Evolutionary conservation across 2,113 vertebrate species (phyloP).

Genomic region (Atlantisia rogersi): DNA sequence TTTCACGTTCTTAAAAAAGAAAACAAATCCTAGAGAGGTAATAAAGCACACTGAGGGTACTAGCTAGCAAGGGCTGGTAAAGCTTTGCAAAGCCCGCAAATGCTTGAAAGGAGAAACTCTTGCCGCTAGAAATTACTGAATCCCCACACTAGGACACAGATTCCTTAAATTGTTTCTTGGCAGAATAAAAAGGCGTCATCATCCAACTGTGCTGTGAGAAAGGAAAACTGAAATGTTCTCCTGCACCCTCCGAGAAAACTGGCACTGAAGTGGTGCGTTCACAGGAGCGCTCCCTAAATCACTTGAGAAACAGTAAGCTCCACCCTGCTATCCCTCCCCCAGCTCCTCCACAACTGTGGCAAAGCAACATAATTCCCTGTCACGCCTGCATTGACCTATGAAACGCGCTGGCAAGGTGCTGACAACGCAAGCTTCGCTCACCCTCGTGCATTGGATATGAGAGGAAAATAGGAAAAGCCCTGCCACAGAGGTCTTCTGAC

Average conservation of each 20-base stretch:
- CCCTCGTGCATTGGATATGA: too few species aligned
- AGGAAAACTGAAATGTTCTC: neutral
- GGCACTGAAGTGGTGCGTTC: accelerated
- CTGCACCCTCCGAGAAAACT: neutral
- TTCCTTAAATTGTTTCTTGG: neutral
- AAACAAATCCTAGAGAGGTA: neutral
- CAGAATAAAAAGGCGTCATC: conserved; percentile 12
- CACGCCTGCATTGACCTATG: neutral
- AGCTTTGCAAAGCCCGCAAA: neutral
- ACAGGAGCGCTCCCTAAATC: accelerated
- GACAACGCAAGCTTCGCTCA: neutral
- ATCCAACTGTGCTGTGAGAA: neutral
- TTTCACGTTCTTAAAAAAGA: neutral
- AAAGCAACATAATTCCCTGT: neutral
- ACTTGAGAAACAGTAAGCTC: neutral
- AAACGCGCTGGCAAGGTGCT: neutral
- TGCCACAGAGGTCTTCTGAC: neutral
- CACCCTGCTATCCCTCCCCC: conserved; percentile 14
- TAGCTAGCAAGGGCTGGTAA: conserved; percentile 15
- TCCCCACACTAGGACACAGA: neutral
- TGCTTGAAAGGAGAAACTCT: neutral
- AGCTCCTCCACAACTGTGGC: neutral
- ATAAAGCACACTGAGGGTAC: neutral
- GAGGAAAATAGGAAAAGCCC: neutral
- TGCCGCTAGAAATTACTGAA: neutral